Evolutionary conservation across 2,797 vertebrate genomes (phyloP), one percentile per base, ranked within the genome.

Genomic region (Catharus ustulatus): DNA sequence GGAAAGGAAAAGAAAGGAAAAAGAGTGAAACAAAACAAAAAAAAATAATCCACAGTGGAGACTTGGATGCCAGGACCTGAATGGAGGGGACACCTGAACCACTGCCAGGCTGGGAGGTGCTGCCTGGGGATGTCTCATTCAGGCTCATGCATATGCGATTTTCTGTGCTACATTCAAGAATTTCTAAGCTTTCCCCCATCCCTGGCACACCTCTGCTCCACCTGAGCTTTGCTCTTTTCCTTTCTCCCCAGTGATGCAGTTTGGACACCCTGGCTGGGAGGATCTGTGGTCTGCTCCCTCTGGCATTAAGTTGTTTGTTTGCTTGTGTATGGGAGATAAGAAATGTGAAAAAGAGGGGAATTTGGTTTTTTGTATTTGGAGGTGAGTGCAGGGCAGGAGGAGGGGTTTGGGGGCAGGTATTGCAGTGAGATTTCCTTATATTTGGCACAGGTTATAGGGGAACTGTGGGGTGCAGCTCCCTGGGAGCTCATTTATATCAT

Each of bases 221-320:
- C 11, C 15, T 61, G 67, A 90, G 87, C 83, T 62, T 67, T 89
- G 64, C 92, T 97, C 90, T 97, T 97, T 97, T 97, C 87, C 73
- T 91, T 87, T 84, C 52, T 68, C 84, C 62, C 77, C 29, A 3
- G 8, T 96, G 97, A 97, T 69, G 95, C 94, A 77, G 91, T 90
- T 94, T n/a, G 58, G 71, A 45, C 45, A 46, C 45, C 80, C 95
- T 87, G 82, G 0, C 3, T 6, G 74, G 57, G 58, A 43, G 93
- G 90, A 79, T 87, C 75, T 36, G 36, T 36, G 73, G 48, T 38
- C 74, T 54, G 76, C 79, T 90, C 87, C 94, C 93, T 54, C 30
- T 17, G 91, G 94, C 72, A 82, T 1, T 1, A 62, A 69, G 76
- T 80, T 97, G 96, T 96, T 98, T 97, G 72, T 82, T 97, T 96